phyloP scores from a whole-genome alignment of 2,888 invertebrate genomes.

The Cantharis flavilabris region DNA sequence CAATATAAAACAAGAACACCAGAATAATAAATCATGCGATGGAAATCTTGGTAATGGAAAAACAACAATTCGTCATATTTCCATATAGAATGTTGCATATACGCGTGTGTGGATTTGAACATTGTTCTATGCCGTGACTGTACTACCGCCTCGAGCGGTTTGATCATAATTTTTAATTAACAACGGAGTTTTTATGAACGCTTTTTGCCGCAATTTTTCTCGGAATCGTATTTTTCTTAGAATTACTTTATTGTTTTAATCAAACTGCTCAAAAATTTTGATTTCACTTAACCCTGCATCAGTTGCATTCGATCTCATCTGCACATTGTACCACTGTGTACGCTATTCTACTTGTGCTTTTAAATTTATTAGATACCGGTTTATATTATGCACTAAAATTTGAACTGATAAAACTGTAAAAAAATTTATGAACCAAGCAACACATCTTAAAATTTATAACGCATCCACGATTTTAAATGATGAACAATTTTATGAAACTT shows the following conservation, averaged over 20 bases:
- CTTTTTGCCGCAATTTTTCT: constrained; percentile 34
- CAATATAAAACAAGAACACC: constrained; percentile 11
- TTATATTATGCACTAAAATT: constrained; percentile 1
- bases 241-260: constrained; percentile 29
- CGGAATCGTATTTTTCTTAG: constrained; percentile 24
- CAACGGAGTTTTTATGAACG: constrained; percentile 32
- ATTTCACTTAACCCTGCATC: neutral
- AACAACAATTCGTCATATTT: constrained; percentile 28
- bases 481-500: constrained; percentile 28
- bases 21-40: constrained; percentile 21
- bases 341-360: neutral
- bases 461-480: constrained; percentile 4
- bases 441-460: constrained; percentile 2
- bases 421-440: neutral
- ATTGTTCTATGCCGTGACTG: constrained; percentile 32
- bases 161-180: constrained; percentile 42
- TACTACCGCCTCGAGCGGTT: constrained; percentile 34
- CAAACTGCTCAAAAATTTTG: constrained; percentile 1
- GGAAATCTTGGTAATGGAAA: constrained; percentile 22
- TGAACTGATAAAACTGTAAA: neutral
- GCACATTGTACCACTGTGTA: neutral
- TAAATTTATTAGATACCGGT: neutral
- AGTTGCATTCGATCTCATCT: neutral
- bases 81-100: constrained; percentile 12
- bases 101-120: constrained; percentile 5